Conservation (phyloP, 2,888 invertebrate species). For the Dicyrtoma fusca region DNA sequence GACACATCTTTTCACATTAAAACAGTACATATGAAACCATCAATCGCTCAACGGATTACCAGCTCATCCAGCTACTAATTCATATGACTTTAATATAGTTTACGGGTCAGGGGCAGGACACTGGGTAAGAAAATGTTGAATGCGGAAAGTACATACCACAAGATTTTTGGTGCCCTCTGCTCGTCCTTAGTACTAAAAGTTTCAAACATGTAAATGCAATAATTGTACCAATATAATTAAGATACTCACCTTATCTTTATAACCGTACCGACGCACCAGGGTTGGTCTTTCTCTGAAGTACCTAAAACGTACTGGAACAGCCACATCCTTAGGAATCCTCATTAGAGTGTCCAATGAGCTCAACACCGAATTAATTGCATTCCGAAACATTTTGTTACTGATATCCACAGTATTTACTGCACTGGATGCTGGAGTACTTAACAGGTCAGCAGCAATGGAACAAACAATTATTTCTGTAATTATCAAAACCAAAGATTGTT, state of each 20-base stretch:
- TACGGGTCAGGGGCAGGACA: neutral
- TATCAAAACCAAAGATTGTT: too few relatives aligned
- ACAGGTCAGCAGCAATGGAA: too few relatives aligned
- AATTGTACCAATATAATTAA: too few relatives aligned
- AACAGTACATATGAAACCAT: slow-evolving; percentile 1
- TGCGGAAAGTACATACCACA: neutral
- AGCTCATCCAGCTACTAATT: too few relatives aligned
- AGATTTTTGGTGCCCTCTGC: too few relatives aligned
- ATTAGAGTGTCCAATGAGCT: slow-evolving; percentile 7
- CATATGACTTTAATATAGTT: too few relatives aligned
- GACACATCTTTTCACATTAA: neutral
- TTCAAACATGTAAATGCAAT: too few relatives aligned
- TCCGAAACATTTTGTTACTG: slow-evolving; percentile 1
- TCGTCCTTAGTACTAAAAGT: too few relatives aligned
- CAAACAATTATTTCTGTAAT: too few relatives aligned
- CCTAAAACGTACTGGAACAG: slow-evolving; percentile 62
- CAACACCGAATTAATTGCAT: neutral
- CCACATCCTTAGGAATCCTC: neutral
- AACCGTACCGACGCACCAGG: slow-evolving; percentile 71
- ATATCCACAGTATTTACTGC: too few relatives aligned
- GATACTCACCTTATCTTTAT: slow-evolving; percentile 66
- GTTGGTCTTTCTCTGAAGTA: slow-evolving; percentile 71
- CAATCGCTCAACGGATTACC: too few relatives aligned
- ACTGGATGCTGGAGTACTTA: too few relatives aligned
- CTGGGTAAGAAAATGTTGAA: neutral